These are phyloP conservation scores for Ctenochaetus hawaiiensis DNA, from an alignment of 2,797 vertebrate species.

Conservation along the genomic window DNA sequence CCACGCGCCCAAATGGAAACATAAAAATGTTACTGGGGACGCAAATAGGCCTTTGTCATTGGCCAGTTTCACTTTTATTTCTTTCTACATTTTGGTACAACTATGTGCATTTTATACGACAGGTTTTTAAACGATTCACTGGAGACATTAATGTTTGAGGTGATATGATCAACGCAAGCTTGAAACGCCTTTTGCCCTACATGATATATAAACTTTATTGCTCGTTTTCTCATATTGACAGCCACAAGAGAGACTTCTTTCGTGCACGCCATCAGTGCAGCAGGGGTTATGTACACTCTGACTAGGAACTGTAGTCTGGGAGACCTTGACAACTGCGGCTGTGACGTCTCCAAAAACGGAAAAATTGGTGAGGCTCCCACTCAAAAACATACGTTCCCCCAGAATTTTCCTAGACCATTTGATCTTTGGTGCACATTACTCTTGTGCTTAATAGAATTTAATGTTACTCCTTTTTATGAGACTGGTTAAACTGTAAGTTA, in stretches of 20 bases:
- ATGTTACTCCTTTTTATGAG: neutral
- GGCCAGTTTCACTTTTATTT: too few relatives aligned
- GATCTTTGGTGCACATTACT: neutral
- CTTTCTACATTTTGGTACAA: too few relatives aligned
- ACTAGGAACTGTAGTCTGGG: conserved; percentile 98
- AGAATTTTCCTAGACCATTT: neutral
- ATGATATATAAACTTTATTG: neutral
- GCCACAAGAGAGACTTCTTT: conserved; percentile 96
- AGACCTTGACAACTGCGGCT: conserved; percentile 94
- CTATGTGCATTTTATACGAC: too few relatives aligned
- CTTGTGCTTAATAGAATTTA: neutral
- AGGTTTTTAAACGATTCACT: neutral
- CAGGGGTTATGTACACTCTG: conserved; percentile 94
- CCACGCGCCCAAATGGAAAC: too few relatives aligned
- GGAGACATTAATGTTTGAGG: neutral
- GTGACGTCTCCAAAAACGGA: conserved; percentile 93
- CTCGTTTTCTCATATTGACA: conserved; percentile 58
- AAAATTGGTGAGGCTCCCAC: conserved; percentile 85
- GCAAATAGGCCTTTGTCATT: too few relatives aligned
- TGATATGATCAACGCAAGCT: neutral
- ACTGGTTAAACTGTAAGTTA: neutral
- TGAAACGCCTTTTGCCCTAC: neutral
- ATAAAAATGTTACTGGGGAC: too few relatives aligned
- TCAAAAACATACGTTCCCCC: neutral
- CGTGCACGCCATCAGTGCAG: conserved; percentile 96